Evolutionary conservation across 2,888 invertebrate species (phyloP).

Genomic region (Stenichneumon culpator): DNA sequence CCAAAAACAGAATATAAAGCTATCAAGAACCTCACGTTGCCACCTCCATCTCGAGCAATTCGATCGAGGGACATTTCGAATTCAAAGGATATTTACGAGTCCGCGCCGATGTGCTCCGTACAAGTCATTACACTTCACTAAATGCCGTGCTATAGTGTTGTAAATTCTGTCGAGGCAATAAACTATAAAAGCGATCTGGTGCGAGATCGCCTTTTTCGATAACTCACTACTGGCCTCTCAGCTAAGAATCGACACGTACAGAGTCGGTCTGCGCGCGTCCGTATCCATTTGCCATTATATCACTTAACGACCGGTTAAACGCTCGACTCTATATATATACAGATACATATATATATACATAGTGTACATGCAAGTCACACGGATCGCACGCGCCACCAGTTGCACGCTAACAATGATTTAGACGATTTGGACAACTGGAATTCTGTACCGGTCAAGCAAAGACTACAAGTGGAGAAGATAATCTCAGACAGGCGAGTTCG

Average conservation of each 20-base stretch:
- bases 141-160: conserved; percentile 33
- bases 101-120: background rate
- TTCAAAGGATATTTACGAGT: conserved; percentile 33
- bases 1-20: background rate
- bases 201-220: conserved; percentile 39
- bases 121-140: conserved; percentile 44
- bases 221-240: conserved; percentile 9
- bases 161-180: conserved; percentile 36
- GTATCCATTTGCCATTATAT: conserved; percentile 63
- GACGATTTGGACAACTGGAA: conserved; percentile 54
- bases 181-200: conserved; percentile 34
- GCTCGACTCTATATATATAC: background rate
- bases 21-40: background rate
- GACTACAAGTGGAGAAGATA: conserved; percentile 31
- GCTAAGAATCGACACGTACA: conserved; percentile 24
- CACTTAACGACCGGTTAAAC: conserved; percentile 61
- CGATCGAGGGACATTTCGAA: background rate
- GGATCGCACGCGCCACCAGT: conserved; percentile 59
- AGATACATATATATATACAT: background rate
- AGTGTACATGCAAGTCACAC: conserved; percentile 1
- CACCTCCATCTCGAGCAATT: background rate
- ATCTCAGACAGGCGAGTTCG: conserved; percentile 37
- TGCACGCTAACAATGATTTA: conserved; percentile 60
- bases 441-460: conserved; percentile 50
- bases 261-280: conserved; percentile 23